Conservation (phyloP, 2,888 invertebrate species). For the Frankliniella intonsa region DNA sequence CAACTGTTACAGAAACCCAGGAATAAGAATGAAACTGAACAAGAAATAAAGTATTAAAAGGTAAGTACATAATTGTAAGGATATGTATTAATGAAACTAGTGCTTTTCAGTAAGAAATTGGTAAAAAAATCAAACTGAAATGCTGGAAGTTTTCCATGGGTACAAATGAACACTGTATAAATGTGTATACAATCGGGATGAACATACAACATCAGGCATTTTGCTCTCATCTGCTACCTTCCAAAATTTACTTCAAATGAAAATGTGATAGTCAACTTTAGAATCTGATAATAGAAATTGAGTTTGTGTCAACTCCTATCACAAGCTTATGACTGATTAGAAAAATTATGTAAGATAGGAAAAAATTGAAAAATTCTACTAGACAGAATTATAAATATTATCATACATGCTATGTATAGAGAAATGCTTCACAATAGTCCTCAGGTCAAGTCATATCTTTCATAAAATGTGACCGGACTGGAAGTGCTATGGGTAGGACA, state of each 20-base stretch:
- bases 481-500: conserved; percentile 10
- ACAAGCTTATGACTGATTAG: neutral
- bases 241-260: neutral
- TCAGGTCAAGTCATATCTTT: conserved; percentile 17
- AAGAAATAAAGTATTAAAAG: too few species aligned
- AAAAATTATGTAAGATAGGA: neutral
- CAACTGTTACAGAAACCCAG: neutral
- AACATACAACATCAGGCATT: neutral
- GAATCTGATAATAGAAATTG: neutral
- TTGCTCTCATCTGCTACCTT: neutral
- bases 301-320: neutral
- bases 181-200: too few species aligned
- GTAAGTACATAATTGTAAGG: too few species aligned
- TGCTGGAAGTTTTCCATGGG: too few species aligned
- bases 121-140: neutral
- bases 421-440: neutral
- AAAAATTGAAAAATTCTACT: neutral
- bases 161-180: too few species aligned
- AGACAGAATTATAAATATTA: conserved; percentile 6
- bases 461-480: conserved; percentile 20
- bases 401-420: neutral
- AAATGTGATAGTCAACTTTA: neutral
- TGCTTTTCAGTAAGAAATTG: neutral
- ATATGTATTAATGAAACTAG: neutral
- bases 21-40: neutral